These are phyloP conservation scores for Muntiacus reevesi DNA, from an alignment of 2,113 vertebrate species.

Conservation along the genomic window DNA sequence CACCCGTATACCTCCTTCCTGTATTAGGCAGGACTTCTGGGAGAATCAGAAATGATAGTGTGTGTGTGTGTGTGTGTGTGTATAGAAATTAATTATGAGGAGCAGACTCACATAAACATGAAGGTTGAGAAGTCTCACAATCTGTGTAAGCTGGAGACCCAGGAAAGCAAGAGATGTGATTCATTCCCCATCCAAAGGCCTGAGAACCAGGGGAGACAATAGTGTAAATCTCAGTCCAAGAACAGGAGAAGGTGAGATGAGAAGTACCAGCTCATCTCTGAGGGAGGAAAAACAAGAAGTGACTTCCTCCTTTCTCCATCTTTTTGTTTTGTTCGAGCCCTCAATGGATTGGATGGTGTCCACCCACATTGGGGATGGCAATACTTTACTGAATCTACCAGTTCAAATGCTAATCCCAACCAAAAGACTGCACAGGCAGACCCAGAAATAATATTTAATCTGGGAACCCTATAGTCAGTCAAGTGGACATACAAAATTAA, in stretches of 20 bases:
- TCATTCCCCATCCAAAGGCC: background rate
- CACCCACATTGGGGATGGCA: background rate
- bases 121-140: background rate
- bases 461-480: background rate
- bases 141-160: background rate
- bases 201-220: background rate
- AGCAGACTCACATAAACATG: background rate
- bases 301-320: background rate
- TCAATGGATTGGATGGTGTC: background rate
- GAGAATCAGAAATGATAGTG: background rate
- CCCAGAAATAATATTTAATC: background rate
- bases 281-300: background rate
- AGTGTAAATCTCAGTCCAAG: background rate
- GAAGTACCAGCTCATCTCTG: background rate
- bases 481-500: background rate
- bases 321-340: background rate
- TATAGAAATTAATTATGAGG: background rate
- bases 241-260: background rate
- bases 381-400: background rate
- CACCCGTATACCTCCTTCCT: background rate
- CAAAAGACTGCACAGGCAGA: background rate
- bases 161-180: background rate
- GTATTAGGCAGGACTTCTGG: background rate
- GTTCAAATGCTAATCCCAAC: background rate
- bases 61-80: background rate